Conservation (phyloP, 2,797 vertebrate genomes). For the Falco biarmicus region DNA sequence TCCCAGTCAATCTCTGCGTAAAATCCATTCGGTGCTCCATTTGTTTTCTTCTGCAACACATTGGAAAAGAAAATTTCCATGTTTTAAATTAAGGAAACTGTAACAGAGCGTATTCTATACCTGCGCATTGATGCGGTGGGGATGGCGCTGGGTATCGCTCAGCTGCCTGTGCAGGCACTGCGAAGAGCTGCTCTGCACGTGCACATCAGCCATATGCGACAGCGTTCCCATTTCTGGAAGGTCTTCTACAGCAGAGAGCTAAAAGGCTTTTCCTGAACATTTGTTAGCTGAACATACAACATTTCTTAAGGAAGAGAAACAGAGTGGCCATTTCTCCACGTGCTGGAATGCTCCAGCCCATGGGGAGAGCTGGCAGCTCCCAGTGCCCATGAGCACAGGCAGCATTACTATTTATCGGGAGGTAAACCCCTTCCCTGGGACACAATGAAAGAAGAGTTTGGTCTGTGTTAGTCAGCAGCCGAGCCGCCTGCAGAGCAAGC, state of each 20-base stretch:
- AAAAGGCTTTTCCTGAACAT: rapidly evolving
- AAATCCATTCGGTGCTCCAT: conserved; percentile 96
- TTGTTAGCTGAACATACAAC: background rate
- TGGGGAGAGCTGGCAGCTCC: background rate
- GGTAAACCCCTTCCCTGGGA: background rate
- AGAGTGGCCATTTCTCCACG: rapidly evolving
- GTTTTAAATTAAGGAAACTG: rapidly evolving
- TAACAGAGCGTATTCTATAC: rapidly evolving
- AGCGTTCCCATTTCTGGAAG: background rate
- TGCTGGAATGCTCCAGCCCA: background rate
- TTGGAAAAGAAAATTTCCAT: background rate
- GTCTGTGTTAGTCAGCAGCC: background rate
- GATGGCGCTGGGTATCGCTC: rapidly evolving
- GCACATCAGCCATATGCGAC: rapidly evolving
- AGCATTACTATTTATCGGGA: rapidly evolving
- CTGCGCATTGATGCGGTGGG: rapidly evolving
- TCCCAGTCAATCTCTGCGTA: conserved; percentile 99
- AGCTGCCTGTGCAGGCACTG: background rate
- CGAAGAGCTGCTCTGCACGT: rapidly evolving
- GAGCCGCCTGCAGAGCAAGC: rapidly evolving
- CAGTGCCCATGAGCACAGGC: rapidly evolving
- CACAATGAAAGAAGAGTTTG: rapidly evolving
- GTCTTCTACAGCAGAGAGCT: background rate
- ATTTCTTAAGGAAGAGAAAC: background rate
- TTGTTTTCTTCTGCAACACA: conserved; percentile 90